A percentile compares a stretch with the other conserved stretches of the same genome.
Evolutionary conservation across 2,888 invertebrate species (phyloP).

Genomic region (Eutolmus rufibarbis): DNA sequence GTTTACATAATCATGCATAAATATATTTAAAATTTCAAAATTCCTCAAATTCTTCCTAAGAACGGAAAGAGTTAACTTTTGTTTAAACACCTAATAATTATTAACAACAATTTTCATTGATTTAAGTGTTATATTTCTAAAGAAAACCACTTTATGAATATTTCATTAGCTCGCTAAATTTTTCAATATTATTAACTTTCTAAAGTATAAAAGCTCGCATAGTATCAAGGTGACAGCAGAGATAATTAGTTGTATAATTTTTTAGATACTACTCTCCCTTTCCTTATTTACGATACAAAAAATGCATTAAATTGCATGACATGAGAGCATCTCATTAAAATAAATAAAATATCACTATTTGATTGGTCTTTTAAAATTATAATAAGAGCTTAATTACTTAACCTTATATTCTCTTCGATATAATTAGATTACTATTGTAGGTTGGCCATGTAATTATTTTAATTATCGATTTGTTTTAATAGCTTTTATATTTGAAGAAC

Average conservation of each 20-base stretch:
- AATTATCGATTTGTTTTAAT: neutral
- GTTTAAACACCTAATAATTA: too few species aligned
- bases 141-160: neutral
- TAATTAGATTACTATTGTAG: neutral
- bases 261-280: neutral
- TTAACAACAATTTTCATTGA: neutral
- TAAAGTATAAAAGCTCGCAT: too few species aligned
- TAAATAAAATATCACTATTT: neutral
- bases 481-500: neutral
- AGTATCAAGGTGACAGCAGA: neutral
- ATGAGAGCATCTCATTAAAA: neutral
- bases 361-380: neutral
- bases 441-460: neutral
- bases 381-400: too few species aligned
- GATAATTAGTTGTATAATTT: neutral
- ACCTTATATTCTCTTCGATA: neutral
- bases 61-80: too few species aligned
- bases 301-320: neutral
- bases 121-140: neutral
- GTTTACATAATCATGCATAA: too few species aligned
- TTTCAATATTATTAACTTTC: too few species aligned
- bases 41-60: too few species aligned
- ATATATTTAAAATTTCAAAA: too few species aligned
- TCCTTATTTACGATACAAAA: neutral
- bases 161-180: neutral